Evolutionary conservation across 2,888 invertebrate genomes (phyloP), one percentile per base, ranked within the genome.

Genomic region (Dolomedes plantarius): DNA sequence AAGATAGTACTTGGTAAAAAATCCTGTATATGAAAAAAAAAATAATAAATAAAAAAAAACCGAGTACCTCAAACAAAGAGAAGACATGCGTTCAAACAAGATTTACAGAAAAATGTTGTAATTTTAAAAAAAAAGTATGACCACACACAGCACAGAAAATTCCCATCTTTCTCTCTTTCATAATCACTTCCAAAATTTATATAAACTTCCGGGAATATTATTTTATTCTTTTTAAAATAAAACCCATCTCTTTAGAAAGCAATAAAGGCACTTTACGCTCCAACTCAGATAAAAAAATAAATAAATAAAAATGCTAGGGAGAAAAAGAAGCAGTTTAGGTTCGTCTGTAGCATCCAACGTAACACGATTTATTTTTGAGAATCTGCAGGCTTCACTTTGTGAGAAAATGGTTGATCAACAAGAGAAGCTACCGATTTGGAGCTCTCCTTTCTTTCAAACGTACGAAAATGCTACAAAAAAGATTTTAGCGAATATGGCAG

Each of bases 361-460:
- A 56, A 56, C 56, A 23, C 56, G 56, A 56, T 56, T 56, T 56
- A 56, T 19, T 56, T 56, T 56, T 23, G 56, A 56, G 56, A 56
- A 19, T 56, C 11, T 23, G 56, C 56, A 56, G 56, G 16, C 23
- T 56, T 23, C 23, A 19, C 23, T 56, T 16, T 5, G 16, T 6
- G 23, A 56, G 56, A 23, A 56, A 56, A 56, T 56, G 16, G 56
- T 23, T 56, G 56, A 56, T 19, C 56, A 56, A 23, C 56, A 46
- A 46, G 41, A 19, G 56, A 56, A 23, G 56, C 56, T 19, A 23
- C 23, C 5, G 56, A 56, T 56, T 56, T 56, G 23, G 23, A 56
- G 23, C 23, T 56, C 56, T 56, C 16, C 23, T 19, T 56, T 23
- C 23, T 23, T 16, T 56, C 5, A n/a, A 56, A 56, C 11, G 56